These are phyloP conservation scores for Caracal caracal DNA, from an alignment of 2,113 vertebrate species.

Conservation along the genomic window DNA sequence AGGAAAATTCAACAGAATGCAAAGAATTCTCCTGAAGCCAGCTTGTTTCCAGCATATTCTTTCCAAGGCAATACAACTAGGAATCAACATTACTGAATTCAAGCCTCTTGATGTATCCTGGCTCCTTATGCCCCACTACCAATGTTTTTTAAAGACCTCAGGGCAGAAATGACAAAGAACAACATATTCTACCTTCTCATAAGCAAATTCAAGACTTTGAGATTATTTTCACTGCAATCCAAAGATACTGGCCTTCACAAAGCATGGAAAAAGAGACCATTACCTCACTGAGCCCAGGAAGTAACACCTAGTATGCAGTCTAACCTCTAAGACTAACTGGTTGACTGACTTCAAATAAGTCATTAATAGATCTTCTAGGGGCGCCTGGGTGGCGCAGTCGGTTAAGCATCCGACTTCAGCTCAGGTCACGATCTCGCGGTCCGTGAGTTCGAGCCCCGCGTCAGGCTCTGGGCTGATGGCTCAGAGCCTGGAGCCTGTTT, in stretches of 20 bases:
- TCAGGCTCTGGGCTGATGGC: too few species aligned
- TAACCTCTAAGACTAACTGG: not conserved
- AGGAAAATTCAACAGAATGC: not conserved
- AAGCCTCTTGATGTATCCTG: not conserved
- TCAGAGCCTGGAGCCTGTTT: too few species aligned
- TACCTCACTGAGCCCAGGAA: not conserved
- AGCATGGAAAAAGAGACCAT: not conserved
- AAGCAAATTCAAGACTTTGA: slow-evolving; percentile 23
- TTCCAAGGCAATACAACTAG: not conserved
- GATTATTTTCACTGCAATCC: slow-evolving; percentile 39
- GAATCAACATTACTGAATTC: not conserved
- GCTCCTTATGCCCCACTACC: not conserved
- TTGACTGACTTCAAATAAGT: slow-evolving; percentile 36
- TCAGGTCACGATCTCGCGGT: too few species aligned
- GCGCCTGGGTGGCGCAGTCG: too few species aligned
- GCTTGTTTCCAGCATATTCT: not conserved
- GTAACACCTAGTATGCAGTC: not conserved
- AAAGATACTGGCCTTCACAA: not conserved
- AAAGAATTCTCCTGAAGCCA: not conserved
- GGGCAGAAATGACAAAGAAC: not conserved
- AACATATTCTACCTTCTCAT: not conserved
- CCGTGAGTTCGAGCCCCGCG: too few species aligned
- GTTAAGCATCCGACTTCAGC: too few species aligned
- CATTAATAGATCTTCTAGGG: not conserved
- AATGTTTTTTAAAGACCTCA: not conserved